A percentile compares a stretch with the other conserved stretches of the same genome.
Evolutionary conservation across 2,113 vertebrate species (phyloP).

Genomic region (Aplodontia rufa): DNA sequence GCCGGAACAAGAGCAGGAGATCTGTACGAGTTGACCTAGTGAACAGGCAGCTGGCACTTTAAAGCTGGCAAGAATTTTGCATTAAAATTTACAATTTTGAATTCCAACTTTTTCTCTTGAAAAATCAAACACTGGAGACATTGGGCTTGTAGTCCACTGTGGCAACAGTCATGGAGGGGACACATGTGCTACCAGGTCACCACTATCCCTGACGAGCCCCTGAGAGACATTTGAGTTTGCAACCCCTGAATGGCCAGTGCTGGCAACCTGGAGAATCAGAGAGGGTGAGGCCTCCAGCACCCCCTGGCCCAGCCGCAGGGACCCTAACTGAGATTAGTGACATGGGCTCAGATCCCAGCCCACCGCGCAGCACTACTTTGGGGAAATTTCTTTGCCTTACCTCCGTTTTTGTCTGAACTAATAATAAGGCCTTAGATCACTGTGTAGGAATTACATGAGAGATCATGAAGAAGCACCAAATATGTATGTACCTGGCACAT

Average conservation of each 20-base stretch:
- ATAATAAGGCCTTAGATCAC: not conserved
- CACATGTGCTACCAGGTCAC: not conserved
- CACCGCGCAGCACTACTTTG: not conserved
- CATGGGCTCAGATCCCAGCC: not conserved
- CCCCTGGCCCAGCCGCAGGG: not conserved
- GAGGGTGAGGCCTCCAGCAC: rapidly evolving
- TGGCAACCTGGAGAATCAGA: not conserved
- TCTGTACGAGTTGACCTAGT: not conserved
- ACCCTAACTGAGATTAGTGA: not conserved
- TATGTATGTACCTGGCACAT: not conserved
- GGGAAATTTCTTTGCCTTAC: not conserved
- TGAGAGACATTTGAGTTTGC: not conserved
- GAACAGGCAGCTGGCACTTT: not conserved
- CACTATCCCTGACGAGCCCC: not conserved
- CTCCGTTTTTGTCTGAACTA: not conserved
- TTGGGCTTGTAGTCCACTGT: not conserved
- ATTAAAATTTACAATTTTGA: not conserved
- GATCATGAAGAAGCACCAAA: not conserved
- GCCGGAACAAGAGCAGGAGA: not conserved
- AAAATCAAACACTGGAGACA: not conserved
- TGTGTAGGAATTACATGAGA: not conserved
- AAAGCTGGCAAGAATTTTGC: not conserved
- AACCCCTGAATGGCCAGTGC: not conserved
- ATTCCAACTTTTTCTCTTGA: not conserved
- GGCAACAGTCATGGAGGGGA: no score